Evolutionary conservation across 2,113 vertebrate genomes (phyloP).

Genomic region (Hippoglossus stenolepis): DNA sequence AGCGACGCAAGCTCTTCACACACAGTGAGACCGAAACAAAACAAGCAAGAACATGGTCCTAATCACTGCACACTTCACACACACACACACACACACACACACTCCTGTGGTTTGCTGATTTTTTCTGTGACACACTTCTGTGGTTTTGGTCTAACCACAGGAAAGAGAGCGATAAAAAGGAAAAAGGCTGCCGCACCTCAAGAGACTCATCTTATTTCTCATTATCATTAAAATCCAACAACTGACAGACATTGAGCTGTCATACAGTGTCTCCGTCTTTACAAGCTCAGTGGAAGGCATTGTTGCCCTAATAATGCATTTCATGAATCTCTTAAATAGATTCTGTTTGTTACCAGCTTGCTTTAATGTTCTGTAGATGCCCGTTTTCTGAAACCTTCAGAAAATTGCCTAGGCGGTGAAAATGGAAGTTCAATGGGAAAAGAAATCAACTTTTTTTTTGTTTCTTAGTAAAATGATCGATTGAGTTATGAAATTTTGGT

Average conservation of each 20-base stretch:
- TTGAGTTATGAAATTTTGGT: too few species aligned
- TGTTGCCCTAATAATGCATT: background rate
- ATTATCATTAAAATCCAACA: slow-evolving; percentile 15
- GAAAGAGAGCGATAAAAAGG: slow-evolving; percentile 36
- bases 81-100: slow-evolving; percentile 26
- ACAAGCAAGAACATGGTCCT: background rate
- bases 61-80: slow-evolving; percentile 7
- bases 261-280: background rate
- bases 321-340: background rate
- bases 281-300: slow-evolving; percentile 15
- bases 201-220: slow-evolving; percentile 14
- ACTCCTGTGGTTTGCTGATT: slow-evolving; percentile 18
- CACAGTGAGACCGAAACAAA: background rate
- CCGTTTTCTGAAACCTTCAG: too few species aligned
- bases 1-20: background rate
- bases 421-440: too few species aligned
- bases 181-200: background rate
- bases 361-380: too few species aligned
- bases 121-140: background rate
- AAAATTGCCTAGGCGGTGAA: too few species aligned
- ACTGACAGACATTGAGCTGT: slow-evolving; percentile 11
- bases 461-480: too few species aligned
- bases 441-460: too few species aligned
- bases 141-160: slow-evolving; percentile 36
- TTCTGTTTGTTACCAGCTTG: background rate